Percentiles rank a stretch among this genome's conserved stretches.
phyloP scores from a whole-genome alignment of 2,113 vertebrate genomes.

The Datnioides undecimradiatus region DNA sequence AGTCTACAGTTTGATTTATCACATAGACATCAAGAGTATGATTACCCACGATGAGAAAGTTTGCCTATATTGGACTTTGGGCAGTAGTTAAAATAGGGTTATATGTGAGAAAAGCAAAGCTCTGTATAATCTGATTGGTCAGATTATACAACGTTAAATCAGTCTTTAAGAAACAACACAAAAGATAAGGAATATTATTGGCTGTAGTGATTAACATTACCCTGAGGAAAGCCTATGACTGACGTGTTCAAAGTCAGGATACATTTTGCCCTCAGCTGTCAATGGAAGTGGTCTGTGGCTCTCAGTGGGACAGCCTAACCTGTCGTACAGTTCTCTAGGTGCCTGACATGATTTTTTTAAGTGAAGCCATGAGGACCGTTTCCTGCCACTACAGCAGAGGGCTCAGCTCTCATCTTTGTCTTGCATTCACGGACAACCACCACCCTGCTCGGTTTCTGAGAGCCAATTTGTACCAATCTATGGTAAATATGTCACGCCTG shows the following conservation, averaged over 20 bases:
- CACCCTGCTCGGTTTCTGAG: slow-evolving; percentile 36
- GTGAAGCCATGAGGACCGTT: slow-evolving; percentile 21
- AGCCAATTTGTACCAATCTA: slow-evolving; percentile 52
- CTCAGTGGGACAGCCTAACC: slow-evolving; percentile 1
- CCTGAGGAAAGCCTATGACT: slow-evolving; percentile 8
- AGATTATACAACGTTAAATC: neutral
- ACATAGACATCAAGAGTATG: neutral
- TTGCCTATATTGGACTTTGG: neutral
- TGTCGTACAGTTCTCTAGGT: slow-evolving; percentile 6
- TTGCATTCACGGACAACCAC: slow-evolving; percentile 27
- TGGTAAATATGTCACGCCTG: slow-evolving; percentile 21
- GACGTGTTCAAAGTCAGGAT: neutral
- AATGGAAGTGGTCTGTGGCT: slow-evolving; percentile 6
- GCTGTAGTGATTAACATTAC: slow-evolving; percentile 19
- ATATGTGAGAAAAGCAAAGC: neutral
- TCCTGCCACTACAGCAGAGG: slow-evolving; percentile 7
- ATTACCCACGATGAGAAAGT: slow-evolving; percentile 5
- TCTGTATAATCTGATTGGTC: neutral
- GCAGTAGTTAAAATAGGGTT: neutral
- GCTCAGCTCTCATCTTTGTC: slow-evolving; percentile 6
- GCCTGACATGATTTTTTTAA: slow-evolving; percentile 31
- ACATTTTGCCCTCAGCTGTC: neutral
- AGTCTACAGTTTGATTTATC: neutral
- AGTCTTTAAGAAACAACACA: neutral
- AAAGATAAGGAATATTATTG: slow-evolving; percentile 24